Conservation (phyloP, 2,113 vertebrate species). For the zebrafish (Danio rerio) region DNA sequence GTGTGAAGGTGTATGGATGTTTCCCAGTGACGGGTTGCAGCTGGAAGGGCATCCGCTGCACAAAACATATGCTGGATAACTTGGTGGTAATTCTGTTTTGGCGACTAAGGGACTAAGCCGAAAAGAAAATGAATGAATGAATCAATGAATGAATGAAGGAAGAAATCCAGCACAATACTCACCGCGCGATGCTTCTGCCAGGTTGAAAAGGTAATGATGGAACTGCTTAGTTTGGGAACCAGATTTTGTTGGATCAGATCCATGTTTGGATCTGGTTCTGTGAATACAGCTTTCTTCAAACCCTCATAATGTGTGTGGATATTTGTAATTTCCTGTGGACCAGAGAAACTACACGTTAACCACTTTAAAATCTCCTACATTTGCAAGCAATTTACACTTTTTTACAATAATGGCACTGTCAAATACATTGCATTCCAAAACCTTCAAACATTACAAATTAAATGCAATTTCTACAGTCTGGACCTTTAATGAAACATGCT, state of each 20-base stretch:
- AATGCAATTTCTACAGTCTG: background rate
- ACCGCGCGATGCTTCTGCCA: conserved; percentile 84
- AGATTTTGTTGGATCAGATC: conserved; percentile 83
- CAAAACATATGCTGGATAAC: too few species aligned
- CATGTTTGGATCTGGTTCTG: conserved; percentile 69
- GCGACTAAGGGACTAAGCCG: too few species aligned
- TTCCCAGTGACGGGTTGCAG: too few species aligned
- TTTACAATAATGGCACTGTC: too few species aligned
- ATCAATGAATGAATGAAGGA: too few species aligned
- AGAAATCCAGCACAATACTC: conserved; percentile 12
- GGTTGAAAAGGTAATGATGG: conserved; percentile 80
- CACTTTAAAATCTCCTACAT: background rate
- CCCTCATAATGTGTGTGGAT: conserved; percentile 87
- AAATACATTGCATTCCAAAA: background rate
- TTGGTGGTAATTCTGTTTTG: too few species aligned
- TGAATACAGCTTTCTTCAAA: conserved; percentile 80
- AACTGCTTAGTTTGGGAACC: conserved; percentile 75
- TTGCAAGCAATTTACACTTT: background rate
- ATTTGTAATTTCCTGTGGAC: conserved; percentile 86
- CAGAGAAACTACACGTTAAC: background rate
- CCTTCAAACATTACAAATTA: background rate
- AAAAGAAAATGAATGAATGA: too few species aligned
- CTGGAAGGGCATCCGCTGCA: too few species aligned
- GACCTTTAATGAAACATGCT: background rate
- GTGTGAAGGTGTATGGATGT: too few species aligned